Evolutionary conservation across 2,113 vertebrate species (phyloP).

Genomic region (Rhea pennata): DNA sequence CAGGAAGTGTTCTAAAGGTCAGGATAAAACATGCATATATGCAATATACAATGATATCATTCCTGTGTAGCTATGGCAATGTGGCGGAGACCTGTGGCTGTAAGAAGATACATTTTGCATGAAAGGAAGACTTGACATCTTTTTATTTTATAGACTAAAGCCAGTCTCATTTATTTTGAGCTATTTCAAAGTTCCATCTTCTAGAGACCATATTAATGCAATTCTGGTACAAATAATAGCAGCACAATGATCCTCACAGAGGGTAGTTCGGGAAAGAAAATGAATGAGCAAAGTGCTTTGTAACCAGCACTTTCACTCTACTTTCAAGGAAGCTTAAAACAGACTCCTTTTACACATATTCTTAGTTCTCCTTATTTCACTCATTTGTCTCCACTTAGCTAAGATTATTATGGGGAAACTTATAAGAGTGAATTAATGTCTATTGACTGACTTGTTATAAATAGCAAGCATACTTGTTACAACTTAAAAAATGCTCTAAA

Average conservation of each 20-base stretch:
- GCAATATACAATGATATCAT: not conserved
- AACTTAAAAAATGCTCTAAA: not conserved
- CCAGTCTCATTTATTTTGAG: not conserved
- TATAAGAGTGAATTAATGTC: not conserved
- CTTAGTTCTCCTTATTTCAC: not conserved
- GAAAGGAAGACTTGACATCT: not conserved
- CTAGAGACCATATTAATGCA: not conserved
- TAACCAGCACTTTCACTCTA: not conserved
- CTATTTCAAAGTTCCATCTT: not conserved
- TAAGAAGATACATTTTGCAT: not conserved
- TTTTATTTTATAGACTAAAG: not conserved
- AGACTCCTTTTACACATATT: not conserved
- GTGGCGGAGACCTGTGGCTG: not conserved
- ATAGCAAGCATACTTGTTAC: not conserved
- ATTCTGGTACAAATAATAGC: not conserved
- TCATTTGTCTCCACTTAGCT: not conserved
- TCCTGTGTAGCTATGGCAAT: not conserved
- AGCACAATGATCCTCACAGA: not conserved
- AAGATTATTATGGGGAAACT: not conserved
- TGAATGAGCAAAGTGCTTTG: not conserved
- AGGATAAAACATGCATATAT: slow-evolving; percentile 48
- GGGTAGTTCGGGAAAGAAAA: not conserved
- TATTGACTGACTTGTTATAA: not conserved
- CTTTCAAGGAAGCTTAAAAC: not conserved
- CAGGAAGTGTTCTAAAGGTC: slow-evolving; percentile 7